A percentile compares a stretch with the other conserved stretches of the same genome.
These are phyloP conservation scores for Sakesphorus luctuosus DNA, from an alignment of 2,113 vertebrate genomes.

Conservation along the genomic window DNA sequence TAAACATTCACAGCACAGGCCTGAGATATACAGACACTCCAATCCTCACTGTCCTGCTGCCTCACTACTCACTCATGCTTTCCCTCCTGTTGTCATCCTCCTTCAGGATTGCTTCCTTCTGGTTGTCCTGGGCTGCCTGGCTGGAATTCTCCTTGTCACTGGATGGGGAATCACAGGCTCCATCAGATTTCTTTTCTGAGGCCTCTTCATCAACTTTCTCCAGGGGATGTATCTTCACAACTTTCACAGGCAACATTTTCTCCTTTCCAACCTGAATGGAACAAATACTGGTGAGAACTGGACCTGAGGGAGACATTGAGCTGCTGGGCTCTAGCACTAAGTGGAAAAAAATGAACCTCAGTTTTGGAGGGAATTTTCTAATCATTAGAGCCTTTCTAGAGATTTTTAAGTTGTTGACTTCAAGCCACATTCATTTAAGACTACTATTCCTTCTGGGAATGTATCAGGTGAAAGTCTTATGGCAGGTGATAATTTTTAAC, in stretches of 20 bases:
- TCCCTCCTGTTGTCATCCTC: conserved; percentile 90
- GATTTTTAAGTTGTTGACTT: background rate
- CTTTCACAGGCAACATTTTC: conserved; percentile 87
- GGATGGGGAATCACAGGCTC: conserved; percentile 94
- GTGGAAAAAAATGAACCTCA: background rate
- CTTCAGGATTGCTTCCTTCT: conserved; percentile 82
- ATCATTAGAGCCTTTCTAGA: background rate
- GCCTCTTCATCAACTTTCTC: conserved; percentile 84
- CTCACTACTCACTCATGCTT: conserved; percentile 84
- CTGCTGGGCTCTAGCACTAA: background rate
- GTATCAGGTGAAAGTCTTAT: background rate
- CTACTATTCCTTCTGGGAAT: background rate
- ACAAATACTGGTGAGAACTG: background rate
- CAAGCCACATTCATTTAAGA: background rate
- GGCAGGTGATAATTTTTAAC: background rate
- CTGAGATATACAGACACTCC: fast-evolving
- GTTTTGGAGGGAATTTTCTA: background rate
- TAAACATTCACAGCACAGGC: background rate
- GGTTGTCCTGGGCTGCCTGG: conserved; percentile 85
- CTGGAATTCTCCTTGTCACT: conserved; percentile 97
- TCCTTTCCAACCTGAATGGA: conserved; percentile 87
- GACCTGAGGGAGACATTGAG: background rate
- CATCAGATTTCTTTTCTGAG: conserved; percentile 89
- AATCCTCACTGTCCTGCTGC: background rate
- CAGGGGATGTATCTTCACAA: conserved; percentile 90